Conservation (phyloP, 2,888 invertebrate species). For the Acleris cristana region DNA sequence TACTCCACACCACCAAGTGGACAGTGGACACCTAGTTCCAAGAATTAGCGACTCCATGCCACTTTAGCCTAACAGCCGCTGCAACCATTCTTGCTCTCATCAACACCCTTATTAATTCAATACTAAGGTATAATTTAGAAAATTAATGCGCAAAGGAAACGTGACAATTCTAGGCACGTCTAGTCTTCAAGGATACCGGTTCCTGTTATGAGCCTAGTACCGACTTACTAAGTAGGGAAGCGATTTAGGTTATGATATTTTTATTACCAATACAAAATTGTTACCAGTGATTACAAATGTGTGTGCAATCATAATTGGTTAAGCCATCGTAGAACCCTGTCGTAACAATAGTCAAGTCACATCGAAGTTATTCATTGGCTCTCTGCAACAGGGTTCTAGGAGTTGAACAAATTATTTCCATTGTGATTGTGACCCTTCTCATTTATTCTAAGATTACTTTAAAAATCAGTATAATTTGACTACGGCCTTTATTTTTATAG, state of each 20-base stretch:
- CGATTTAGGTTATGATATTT: neutral
- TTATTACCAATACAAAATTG: too few species aligned
- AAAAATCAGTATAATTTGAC: too few species aligned
- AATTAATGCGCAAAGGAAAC: neutral
- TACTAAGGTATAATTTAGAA: conserved; percentile 12
- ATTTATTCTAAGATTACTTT: too few species aligned
- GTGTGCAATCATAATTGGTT: too few species aligned
- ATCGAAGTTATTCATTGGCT: too few species aligned
- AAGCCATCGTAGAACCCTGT: too few species aligned
- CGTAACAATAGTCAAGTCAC: too few species aligned
- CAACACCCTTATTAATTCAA: neutral
- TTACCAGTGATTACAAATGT: too few species aligned
- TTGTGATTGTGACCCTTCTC: too few species aligned
- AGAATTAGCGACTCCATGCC: conserved; percentile 23
- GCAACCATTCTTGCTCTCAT: neutral
- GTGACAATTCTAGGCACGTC: conserved; percentile 27
- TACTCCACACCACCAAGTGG: neutral
- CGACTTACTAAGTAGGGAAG: conserved; percentile 12
- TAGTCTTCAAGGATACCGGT: conserved; percentile 18
- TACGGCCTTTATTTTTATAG: too few species aligned
- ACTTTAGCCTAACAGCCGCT: conserved; percentile 1
- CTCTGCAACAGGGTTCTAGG: too few species aligned
- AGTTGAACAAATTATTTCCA: too few species aligned
- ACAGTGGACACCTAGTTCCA: conserved; percentile 29
- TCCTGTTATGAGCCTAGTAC: conserved; percentile 19